Evolutionary conservation across 2,888 invertebrate species (phyloP), one percentile per base, ranked within the genome.

Genomic region (Lithosia quadra): DNA sequence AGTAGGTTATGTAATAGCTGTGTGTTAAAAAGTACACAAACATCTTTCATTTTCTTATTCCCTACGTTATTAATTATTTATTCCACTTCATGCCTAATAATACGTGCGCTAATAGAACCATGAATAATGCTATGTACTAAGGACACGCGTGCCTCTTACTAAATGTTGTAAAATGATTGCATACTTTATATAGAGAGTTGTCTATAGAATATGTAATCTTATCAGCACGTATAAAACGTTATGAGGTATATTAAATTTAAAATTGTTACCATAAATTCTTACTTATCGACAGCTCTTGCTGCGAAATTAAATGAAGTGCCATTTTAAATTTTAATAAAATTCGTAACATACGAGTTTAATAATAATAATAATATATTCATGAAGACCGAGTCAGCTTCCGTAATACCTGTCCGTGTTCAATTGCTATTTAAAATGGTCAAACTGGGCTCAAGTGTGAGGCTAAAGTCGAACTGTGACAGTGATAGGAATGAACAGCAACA

Each of bases 171-270:
- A 62, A 53, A 61, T 64, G 28, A 67, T 36, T 63, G 58, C 69
- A 71, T 28, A 57, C 21, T 55, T 55, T 28, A 24, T 28, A 57
- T 15, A 58, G 56, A 66, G 22, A 65, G 71, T 63, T 68, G 57
- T 64, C 66, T 64, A 39, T 71, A 65, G 43, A 74, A 71, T 55
- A 66, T 57, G 2, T 34, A 70, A 80, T 80, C 81, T 81, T 82
- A 81, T 81, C 81, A 59, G n/a, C 36, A 67, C 21, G 58, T 65
- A 57, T 76, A 66, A 75, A 70, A 66, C 62, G 53, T 68, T 57
- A 72, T 74, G 68, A 74, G 67, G 69, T 77, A 59, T 57, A 72
- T 63, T 74, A 70, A 73, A 39, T 64, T 67, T 60, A 65, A 69
- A 65, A 71, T 67, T 67, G 63, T 49, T 53, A 69, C 63, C 71